phyloP scores from a whole-genome alignment of 1,140 invertebrate species.

The Ylistrum balloti region DNA sequence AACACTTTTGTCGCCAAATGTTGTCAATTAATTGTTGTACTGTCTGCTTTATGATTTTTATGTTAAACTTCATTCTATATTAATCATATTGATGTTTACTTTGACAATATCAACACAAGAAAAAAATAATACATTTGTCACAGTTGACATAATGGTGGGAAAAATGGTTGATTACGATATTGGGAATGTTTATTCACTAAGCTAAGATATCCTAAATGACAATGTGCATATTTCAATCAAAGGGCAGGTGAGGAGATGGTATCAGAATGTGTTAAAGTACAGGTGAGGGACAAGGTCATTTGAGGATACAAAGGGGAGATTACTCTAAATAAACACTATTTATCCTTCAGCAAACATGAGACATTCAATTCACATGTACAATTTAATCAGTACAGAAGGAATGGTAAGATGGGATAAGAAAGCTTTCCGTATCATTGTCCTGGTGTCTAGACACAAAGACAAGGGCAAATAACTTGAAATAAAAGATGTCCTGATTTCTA shows the following conservation, averaged over 20 bases:
- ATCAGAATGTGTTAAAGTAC: neutral
- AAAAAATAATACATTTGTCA: too few species aligned
- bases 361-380: neutral
- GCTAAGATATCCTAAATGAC: too few species aligned
- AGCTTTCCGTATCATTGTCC: neutral
- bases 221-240: neutral
- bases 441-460: neutral
- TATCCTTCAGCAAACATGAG: neutral
- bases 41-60: too few species aligned
- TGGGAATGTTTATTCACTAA: too few species aligned
- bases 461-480: too few species aligned
- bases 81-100: too few species aligned
- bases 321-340: constrained; percentile 28
- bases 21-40: too few species aligned
- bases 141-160: too few species aligned
- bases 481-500: too few species aligned
- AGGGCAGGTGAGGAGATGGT: neutral
- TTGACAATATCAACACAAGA: too few species aligned
- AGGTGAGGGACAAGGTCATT: neutral
- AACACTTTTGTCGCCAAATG: neutral
- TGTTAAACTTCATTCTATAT: too few species aligned
- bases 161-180: too few species aligned
- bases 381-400: neutral
- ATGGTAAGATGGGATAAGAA: neutral
- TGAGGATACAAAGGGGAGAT: neutral